Base-by-base conservation (phyloP, 2,797 vertebrate genomes). In the Argya squamiceps region DNA sequence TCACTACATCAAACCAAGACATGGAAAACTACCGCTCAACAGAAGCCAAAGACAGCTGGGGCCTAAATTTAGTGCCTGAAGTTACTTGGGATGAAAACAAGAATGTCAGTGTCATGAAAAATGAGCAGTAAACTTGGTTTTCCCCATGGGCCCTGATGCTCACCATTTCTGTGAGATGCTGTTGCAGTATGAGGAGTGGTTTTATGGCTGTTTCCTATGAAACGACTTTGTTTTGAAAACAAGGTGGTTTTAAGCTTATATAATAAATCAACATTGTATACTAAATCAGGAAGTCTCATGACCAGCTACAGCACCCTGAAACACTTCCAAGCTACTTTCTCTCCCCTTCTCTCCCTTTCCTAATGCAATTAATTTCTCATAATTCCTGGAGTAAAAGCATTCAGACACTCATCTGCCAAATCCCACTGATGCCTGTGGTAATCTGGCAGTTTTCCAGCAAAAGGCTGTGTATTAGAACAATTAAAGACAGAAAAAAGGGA, bases 221-320 rank as follows among this genome's bases (percentile, higher is more conserved):
- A 88, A 81, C 53, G 30, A 21, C 80, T 75, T 32, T 92, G 88
- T 89, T 88, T 91, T 89, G 64, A 82, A 86, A 94, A 82, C 70
- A 94, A 87, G 46, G 19, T 49, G 21, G 43, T 58, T 95, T 92
- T 63, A 80, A 89, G 68, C 32, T 82, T 83, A 36, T 64, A 19
- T 36, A 93, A 92, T 89, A 89, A 74, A 83, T 70, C 49, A 89
- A 60, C 20, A 32, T 30, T 70, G 36, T 27, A 69, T 18, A 56
- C 47, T 76, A 53, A 75, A 65, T 69, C 44, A 81, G 26, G 4
- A 90, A 79, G 41, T 64, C 34, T 8, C n/a, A 63, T 15, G 76
- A 73, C 6, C 43, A 67, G 34, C 34, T 65, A 73, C 20, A 73
- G 24, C 26, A 52, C 24, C 21, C 63, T 34, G 1, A 86, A 94